These are phyloP conservation scores for Lophotriccus pileatus DNA, from an alignment of 2,797 vertebrate genomes.

Conservation along the genomic window DNA sequence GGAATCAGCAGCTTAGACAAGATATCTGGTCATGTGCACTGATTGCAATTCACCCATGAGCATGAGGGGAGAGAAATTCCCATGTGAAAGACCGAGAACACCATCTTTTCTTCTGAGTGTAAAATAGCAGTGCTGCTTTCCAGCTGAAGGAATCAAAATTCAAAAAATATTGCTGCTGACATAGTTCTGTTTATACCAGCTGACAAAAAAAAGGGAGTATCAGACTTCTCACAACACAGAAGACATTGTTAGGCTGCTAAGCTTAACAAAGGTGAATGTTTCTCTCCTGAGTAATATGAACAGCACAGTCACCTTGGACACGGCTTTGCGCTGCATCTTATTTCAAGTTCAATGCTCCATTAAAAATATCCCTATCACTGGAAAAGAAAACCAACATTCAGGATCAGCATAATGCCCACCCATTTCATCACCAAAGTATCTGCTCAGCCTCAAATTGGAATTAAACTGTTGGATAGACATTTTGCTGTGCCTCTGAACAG, in stretches of 20 bases:
- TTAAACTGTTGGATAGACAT: background rate
- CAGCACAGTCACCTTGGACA: background rate
- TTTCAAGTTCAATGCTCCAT: background rate
- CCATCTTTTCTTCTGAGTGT: background rate
- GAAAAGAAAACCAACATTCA: background rate
- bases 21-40: background rate
- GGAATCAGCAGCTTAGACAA: background rate
- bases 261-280: background rate
- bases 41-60: rapidly evolving
- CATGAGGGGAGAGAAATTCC: background rate
- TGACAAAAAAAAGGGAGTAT: background rate
- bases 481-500: background rate
- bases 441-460: background rate
- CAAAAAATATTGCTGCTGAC: background rate
- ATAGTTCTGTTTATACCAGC: background rate
- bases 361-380: background rate
- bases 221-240: background rate
- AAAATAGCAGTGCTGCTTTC: background rate
- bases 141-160: background rate
- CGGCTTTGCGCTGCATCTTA: background rate
- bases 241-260: background rate
- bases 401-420: background rate
- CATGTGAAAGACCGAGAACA: background rate
- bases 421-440: background rate
- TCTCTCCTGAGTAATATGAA: background rate